Conservation (phyloP, 2,888 invertebrate genomes). For the Automeris io region DNA sequence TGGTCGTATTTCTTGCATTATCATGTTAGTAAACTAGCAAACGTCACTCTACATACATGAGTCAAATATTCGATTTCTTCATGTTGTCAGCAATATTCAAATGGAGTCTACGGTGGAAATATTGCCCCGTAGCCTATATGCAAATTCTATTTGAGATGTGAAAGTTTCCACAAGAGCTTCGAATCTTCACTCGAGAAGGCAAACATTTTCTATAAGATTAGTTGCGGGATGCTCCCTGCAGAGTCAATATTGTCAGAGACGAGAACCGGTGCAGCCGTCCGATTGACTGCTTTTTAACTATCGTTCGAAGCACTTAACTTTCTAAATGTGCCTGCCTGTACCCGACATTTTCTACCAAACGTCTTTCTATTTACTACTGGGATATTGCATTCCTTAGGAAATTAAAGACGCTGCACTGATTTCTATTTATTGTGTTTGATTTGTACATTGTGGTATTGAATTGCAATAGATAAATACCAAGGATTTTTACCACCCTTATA, state of each 20-base stretch:
- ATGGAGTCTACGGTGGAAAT: conserved; percentile 57
- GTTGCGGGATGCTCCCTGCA: conserved; percentile 56
- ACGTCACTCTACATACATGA: conserved; percentile 10
- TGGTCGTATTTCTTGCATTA: too few species aligned
- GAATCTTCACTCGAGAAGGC: conserved; percentile 63
- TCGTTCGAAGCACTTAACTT: conserved; percentile 20
- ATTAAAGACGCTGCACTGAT: conserved; percentile 14
- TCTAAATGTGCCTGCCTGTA: conserved; percentile 17
- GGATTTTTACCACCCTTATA: too few species aligned
- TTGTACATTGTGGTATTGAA: conserved; percentile 7
- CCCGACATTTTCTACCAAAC: conserved; percentile 39
- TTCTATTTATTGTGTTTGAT: conserved; percentile 9
- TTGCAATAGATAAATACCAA: too few species aligned
- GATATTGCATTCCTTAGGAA: conserved; percentile 38
- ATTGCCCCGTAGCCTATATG: conserved; percentile 66
- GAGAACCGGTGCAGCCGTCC: conserved; percentile 28
- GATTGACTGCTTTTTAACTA: conserved; percentile 12
- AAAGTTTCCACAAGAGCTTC: conserved; percentile 59
- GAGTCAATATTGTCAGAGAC: conserved; percentile 60
- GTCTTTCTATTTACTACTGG: conserved; percentile 37
- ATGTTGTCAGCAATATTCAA: conserved; percentile 64
- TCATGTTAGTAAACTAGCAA: neutral
- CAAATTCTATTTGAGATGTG: conserved; percentile 66
- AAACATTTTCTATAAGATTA: conserved; percentile 74
- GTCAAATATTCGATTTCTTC: conserved; percentile 41